Conservation (phyloP, 64 coral and sea anemone species). For the Hydrozoanthus tunicans region DNA sequence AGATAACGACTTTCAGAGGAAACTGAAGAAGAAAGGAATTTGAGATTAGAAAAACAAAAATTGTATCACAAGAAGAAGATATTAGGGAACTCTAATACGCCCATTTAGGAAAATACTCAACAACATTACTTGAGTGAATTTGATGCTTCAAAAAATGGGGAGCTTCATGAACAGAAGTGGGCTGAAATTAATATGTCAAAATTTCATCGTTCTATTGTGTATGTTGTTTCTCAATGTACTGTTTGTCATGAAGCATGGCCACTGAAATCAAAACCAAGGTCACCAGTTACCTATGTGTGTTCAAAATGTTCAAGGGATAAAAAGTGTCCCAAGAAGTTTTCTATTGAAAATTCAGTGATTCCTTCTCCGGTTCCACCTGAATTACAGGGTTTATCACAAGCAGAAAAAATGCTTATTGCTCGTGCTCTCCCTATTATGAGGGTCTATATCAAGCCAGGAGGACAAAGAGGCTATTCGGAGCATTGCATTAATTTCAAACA, state of each 20-base stretch:
- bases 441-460: slow-evolving; percentile 5
- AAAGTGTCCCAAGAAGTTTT: slow-evolving; percentile 12
- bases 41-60: slow-evolving; percentile 9
- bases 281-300: slow-evolving; percentile 21
- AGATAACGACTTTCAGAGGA: slow-evolving; percentile 13
- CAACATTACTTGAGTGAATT: slow-evolving; percentile 39
- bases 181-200: slow-evolving; percentile 28
- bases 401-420: background rate
- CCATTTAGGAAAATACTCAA: background rate
- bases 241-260: slow-evolving; percentile 34
- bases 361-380: slow-evolving; percentile 18
- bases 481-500: slow-evolving; percentile 13
- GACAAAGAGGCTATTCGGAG: background rate
- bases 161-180: slow-evolving; percentile 36
- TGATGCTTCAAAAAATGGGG: slow-evolving; percentile 19
- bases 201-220: slow-evolving; percentile 37
- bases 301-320: slow-evolving; percentile 20
- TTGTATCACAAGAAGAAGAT: slow-evolving; percentile 7
- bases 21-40: background rate
- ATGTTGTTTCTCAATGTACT: slow-evolving; percentile 45
- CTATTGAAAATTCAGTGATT: slow-evolving; percentile 14
- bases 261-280: slow-evolving; percentile 44
- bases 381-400: background rate
- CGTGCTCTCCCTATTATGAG: slow-evolving; percentile 17
- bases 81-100: slow-evolving; percentile 1